A percentile compares a stretch with the other conserved stretches of the same genome.
Conservation (phyloP, 2,113 vertebrate genomes). For the Tricholaema leucomelas region DNA sequence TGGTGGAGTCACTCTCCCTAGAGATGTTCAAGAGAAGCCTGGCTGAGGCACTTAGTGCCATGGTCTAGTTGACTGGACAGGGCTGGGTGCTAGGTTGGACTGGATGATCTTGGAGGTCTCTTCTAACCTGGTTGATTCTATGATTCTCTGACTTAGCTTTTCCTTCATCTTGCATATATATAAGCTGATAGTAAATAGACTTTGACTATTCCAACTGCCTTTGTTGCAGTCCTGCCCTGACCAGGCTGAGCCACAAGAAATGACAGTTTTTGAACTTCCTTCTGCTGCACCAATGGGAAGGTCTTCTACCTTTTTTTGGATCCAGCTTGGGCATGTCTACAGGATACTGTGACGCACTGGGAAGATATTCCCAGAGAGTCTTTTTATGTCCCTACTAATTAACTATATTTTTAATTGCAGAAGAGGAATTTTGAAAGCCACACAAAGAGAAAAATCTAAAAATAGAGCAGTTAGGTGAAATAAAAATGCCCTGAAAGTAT, state of each 20-base stretch:
- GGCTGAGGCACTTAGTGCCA: too few relatives aligned
- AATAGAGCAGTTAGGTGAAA: conserved; percentile 15
- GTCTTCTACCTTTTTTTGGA: conserved; percentile 7
- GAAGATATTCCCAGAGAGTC: not conserved
- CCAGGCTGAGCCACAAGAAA: not conserved
- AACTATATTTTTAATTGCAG: conserved; percentile 32
- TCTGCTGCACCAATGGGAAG: not conserved
- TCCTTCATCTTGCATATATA: not conserved
- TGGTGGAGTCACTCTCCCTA: too few relatives aligned
- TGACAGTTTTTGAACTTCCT: not conserved
- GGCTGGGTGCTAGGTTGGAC: too few relatives aligned
- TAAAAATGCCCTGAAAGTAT: conserved; percentile 20
- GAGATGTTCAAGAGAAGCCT: too few relatives aligned
- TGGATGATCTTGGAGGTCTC: too few relatives aligned
- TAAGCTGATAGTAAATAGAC: not conserved
- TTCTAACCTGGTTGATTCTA: too few relatives aligned
- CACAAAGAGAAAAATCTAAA: conserved; percentile 20
- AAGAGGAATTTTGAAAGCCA: conserved; percentile 2
- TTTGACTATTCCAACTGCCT: not conserved
- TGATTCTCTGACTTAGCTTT: not conserved
- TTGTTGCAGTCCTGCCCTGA: not conserved
- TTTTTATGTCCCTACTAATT: conserved; percentile 30
- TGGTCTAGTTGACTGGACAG: too few relatives aligned
- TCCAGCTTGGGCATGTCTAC: not conserved
- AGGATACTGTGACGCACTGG: not conserved